Evolutionary conservation across 2,113 vertebrate species (phyloP), one percentile per base, ranked within the genome.

Genomic region (Plecturocebus donacophilus): DNA sequence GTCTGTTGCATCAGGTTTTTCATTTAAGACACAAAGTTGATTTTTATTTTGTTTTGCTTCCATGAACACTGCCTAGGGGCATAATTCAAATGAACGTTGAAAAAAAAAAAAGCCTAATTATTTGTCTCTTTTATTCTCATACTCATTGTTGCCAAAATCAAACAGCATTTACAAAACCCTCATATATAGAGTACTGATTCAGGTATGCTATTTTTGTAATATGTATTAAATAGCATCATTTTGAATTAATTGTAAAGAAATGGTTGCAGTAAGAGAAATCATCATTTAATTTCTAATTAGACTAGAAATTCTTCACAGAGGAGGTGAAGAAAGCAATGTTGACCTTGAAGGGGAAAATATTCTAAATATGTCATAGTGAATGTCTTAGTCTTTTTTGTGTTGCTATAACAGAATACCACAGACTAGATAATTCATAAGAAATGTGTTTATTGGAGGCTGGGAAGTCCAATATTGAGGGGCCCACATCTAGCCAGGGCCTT

Each of bases 91-190:
- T 27, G 64, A 90, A 58, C 35, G 25, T n/a, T 77, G 76, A 68
- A 68, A 64, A 92, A 68, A 64, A 92, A 42, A 95, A 93, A 86
- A 66, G 49, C 71, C 77, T 94, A 80, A 88, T 97, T 82, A 81
- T 85, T 95, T 91, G 56, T 92, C 56, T 80, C 52, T 95, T 90
- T 97, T 87, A 71, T 92, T 93, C 90, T 64, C 91, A 54, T 58
- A 30, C 83, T 80, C 84, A 61, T 58, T 90, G 64, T 90, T 92
- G 90, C 75, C 91, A 85, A 76, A 92, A 93, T 91, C 96, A 95
- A 84, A 92, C 12, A 73, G 21, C 56, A 3, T 40, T 76, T 76
- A 88, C 21, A 68, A 79, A 66, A 42, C 32, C 70, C 68, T 92
- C 45, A 5, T 27, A 10, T n/a, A 14, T 20, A 66, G 30, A 52